A percentile compares a stretch with the other conserved stretches of the same genome.
phyloP scores from a whole-genome alignment of 2,888 invertebrate genomes.

The Eupithecia tripunctaria region DNA sequence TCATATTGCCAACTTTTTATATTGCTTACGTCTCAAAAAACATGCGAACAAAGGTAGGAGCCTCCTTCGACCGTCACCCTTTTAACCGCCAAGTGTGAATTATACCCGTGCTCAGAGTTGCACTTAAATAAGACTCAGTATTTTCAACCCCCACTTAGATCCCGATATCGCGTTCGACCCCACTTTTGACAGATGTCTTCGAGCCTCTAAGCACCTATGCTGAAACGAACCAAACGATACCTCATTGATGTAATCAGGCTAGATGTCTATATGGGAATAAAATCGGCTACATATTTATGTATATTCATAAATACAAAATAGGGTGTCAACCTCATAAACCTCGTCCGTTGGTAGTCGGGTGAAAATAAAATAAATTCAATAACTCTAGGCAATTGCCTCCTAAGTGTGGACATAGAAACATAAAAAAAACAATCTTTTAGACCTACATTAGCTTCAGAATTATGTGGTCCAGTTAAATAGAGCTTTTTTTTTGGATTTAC shows the following conservation, averaged over 20 bases:
- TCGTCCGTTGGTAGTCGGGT: no score
- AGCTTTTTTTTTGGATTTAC: background rate
- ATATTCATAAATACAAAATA: no score
- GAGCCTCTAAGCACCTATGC: no score
- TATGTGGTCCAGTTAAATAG: background rate
- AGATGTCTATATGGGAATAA: no score
- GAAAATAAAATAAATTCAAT: constrained; percentile 37
- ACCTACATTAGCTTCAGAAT: background rate
- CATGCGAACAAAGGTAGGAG: background rate
- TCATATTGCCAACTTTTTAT: no score
- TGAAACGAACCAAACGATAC: no score
- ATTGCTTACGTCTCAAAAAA: background rate
- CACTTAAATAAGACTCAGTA: background rate
- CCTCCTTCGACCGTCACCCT: background rate
- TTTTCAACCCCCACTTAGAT: no score
- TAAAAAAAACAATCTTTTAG: background rate
- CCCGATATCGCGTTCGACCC: no score
- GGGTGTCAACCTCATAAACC: no score
- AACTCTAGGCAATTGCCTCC: constrained; percentile 26
- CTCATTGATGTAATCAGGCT: no score
- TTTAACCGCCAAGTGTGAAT: background rate
- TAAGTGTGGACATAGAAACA: background rate
- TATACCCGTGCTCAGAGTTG: background rate
- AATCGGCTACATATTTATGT: no score
- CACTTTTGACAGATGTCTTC: no score